Evolutionary conservation across 2,797 vertebrate species (phyloP).

Genomic region (Argya squamiceps): DNA sequence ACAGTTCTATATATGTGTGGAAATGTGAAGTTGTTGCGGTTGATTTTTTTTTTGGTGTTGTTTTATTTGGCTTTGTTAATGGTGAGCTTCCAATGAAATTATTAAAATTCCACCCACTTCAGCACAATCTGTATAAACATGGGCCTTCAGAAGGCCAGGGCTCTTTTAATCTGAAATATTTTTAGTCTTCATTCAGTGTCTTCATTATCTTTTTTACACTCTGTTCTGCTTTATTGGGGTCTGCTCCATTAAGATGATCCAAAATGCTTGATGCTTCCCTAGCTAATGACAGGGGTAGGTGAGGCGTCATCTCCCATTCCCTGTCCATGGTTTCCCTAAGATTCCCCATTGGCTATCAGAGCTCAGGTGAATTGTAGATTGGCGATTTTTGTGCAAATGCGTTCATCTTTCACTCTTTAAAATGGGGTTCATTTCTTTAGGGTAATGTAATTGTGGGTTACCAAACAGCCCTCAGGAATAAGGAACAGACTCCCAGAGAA

Average conservation of each 20-base stretch:
- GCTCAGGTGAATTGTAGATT: not conserved
- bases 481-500: not conserved
- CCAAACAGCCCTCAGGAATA: not conserved
- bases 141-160: not conserved
- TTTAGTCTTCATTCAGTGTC: not conserved
- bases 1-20: not conserved
- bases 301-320: not conserved
- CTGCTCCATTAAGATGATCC: not conserved
- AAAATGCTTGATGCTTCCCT: not conserved
- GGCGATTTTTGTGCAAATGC: not conserved
- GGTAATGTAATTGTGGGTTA: not conserved
- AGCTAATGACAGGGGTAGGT: not conserved
- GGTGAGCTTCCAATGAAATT: conserved; percentile 27
- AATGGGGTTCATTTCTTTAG: not conserved
- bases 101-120: conserved; percentile 30
- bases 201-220: not conserved
- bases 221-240: not conserved
- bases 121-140: conserved; percentile 22
- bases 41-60: not conserved
- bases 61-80: conserved; percentile 36
- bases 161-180: not conserved
- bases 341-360: not conserved
- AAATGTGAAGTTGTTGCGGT: not conserved
- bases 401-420: not conserved
- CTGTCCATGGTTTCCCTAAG: not conserved